These are phyloP conservation scores for Musca vetustissima DNA, from an alignment of 1,140 invertebrate species.

Conservation along the genomic window DNA sequence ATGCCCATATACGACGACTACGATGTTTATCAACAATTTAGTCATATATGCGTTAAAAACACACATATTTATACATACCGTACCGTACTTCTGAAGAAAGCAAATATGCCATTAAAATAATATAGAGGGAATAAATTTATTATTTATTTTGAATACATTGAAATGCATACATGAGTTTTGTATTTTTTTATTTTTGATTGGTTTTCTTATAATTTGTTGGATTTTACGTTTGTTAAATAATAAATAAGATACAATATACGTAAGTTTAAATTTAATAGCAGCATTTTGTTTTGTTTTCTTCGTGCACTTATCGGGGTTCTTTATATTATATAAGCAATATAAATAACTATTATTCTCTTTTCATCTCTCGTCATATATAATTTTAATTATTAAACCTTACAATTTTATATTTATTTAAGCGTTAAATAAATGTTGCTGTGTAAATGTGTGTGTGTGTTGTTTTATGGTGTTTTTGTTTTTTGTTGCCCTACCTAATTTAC, in stretches of 20 bases:
- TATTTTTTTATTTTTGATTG: slow-evolving; percentile 29
- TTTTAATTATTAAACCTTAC: slow-evolving; percentile 25
- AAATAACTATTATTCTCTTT: slow-evolving; percentile 29
- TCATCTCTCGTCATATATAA: slow-evolving; percentile 7
- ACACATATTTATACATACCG: too few relatives aligned
- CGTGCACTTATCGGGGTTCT: slow-evolving; percentile 40
- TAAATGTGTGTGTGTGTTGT: slow-evolving; percentile 33
- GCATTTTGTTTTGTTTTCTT: slow-evolving; percentile 47
- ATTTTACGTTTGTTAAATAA: slow-evolving; percentile 48
- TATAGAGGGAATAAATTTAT: slow-evolving; percentile 27
- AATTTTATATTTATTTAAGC: slow-evolving; percentile 25
- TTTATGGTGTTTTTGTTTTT: slow-evolving; percentile 37
- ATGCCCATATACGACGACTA: too few relatives aligned
- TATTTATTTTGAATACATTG: slow-evolving; percentile 55
- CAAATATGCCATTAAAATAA: too few relatives aligned
- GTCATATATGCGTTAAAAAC: too few relatives aligned
- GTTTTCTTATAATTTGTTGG: slow-evolving; percentile 4
- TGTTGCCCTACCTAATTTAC: slow-evolving; percentile 60
- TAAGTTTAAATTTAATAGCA: slow-evolving; percentile 49
- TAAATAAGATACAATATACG: slow-evolving; percentile 55
- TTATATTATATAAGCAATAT: slow-evolving; percentile 50
- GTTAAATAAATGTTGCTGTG: slow-evolving; percentile 31
- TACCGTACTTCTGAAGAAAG: too few relatives aligned
- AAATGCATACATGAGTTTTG: slow-evolving; percentile 55
- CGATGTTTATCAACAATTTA: too few relatives aligned